Evolutionary conservation across 2,797 vertebrate genomes (phyloP).

Genomic region (Argyrosomus regius): DNA sequence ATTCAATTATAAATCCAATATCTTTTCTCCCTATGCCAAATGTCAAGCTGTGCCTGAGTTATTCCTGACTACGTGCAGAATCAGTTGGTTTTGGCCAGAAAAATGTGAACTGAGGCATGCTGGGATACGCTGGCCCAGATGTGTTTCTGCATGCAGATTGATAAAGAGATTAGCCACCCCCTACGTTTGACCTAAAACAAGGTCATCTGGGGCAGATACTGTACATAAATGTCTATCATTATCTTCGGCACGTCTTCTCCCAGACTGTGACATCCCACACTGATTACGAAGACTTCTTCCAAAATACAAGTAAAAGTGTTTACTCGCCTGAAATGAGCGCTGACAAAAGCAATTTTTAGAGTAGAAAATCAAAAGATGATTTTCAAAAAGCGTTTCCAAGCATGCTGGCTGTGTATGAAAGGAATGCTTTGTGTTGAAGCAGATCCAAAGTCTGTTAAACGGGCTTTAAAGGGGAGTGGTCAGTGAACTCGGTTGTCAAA

Average conservation of each 20-base stretch:
- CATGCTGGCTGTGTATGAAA: slow-evolving; percentile 8
- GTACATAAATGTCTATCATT: slow-evolving; percentile 25
- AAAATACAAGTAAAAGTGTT: slow-evolving; percentile 4
- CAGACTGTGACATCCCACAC: background rate
- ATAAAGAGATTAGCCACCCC: slow-evolving; percentile 70
- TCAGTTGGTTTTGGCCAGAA: slow-evolving; percentile 78
- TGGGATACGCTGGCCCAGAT: slow-evolving; percentile 69
- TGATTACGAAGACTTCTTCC: background rate
- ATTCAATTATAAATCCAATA: slow-evolving; percentile 86
- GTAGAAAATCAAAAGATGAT: slow-evolving; percentile 18
- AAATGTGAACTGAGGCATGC: slow-evolving; percentile 70
- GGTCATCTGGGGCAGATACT: slow-evolving; percentile 44
- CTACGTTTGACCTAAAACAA: slow-evolving; percentile 64
- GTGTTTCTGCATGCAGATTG: slow-evolving; percentile 69
- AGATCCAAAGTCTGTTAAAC: slow-evolving; percentile 17
- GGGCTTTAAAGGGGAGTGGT: slow-evolving; percentile 35
- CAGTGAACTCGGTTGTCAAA: slow-evolving; percentile 22
- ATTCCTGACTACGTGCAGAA: slow-evolving; percentile 75
- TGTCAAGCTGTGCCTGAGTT: slow-evolving; percentile 81
- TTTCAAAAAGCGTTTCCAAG: slow-evolving; percentile 7
- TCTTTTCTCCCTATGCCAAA: slow-evolving; percentile 80
- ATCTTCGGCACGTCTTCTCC: slow-evolving; percentile 26
- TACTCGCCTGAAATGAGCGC: background rate
- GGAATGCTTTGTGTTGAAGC: slow-evolving; percentile 36
- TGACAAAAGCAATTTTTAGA: slow-evolving; percentile 47